phyloP scores from a whole-genome alignment of 1,140 invertebrate species.

The Drosophila repletoides region DNA sequence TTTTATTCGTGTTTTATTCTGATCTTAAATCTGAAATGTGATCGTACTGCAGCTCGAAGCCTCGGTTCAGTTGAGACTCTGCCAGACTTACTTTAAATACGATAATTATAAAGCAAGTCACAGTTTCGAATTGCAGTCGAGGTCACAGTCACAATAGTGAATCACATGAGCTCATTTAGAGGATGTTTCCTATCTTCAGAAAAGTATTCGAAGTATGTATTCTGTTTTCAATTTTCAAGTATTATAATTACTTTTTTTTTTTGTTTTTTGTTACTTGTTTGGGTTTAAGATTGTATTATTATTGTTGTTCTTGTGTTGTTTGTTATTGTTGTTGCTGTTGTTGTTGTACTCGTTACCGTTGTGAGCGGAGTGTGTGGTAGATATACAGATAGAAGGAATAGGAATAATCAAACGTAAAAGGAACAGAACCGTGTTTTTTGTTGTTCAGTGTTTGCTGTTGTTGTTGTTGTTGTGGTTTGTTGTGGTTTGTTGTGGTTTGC shows the following conservation, averaged over 20 bases:
- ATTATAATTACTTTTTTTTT: background rate
- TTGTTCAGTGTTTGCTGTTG: constrained; percentile 11
- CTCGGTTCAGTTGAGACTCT: no score
- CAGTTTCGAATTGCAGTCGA: background rate
- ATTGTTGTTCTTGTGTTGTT: constrained; percentile 9
- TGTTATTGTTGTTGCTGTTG: constrained; percentile 40
- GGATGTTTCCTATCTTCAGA: no score
- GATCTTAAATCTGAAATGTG: background rate
- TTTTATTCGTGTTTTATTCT: constrained; percentile 13
- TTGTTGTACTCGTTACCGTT: constrained; percentile 62
- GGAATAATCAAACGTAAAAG: constrained; percentile 37
- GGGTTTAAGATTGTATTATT: constrained; percentile 25
- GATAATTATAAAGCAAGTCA: no score
- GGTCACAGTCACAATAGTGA: constrained; percentile 1
- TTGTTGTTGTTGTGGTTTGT: no score
- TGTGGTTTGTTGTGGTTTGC: no score
- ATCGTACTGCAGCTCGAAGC: no score
- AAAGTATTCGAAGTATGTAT: no score
- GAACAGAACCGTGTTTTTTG: constrained; percentile 1
- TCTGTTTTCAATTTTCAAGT: background rate
- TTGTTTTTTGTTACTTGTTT: constrained; percentile 13
- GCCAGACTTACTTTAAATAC: no score
- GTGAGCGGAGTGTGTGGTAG: constrained; percentile 49
- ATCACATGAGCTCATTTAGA: background rate
- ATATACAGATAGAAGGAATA: constrained; percentile 42